A percentile compares a stretch with the other conserved stretches of the same genome.
Conservation (phyloP, 64 coral and sea anemone genomes). For the Anthopleura sola region DNA sequence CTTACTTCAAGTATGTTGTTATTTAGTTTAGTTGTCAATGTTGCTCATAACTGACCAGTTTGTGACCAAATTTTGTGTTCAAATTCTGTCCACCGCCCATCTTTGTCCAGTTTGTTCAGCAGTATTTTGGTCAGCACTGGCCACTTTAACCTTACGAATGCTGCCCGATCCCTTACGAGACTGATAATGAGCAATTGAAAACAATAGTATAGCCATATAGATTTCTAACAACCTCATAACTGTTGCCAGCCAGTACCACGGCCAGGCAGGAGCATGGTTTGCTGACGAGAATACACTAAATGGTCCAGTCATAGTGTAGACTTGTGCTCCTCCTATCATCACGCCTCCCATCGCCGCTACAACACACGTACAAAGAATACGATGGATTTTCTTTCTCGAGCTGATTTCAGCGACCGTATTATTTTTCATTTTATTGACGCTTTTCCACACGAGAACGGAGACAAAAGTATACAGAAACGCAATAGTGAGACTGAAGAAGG, state of each 20-base stretch:
- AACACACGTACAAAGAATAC: conserved; percentile 21
- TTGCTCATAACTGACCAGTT: too few relatives aligned
- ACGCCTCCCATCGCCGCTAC: conserved; percentile 7
- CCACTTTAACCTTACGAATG: neutral
- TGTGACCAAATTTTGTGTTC: too few relatives aligned
- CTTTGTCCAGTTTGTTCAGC: too few relatives aligned
- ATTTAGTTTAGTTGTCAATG: too few relatives aligned
- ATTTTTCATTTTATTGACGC: neutral
- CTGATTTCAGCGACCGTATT: neutral
- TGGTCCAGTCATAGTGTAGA: conserved; percentile 31
- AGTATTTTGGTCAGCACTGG: neutral
- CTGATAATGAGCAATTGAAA: neutral
- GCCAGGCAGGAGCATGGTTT: conserved; percentile 33
- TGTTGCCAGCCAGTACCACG: conserved; percentile 47
- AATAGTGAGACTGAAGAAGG: conserved; percentile 9
- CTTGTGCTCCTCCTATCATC: neutral
- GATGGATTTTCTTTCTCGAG: neutral
- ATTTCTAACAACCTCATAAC: conserved; percentile 36
- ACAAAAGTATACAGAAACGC: conserved; percentile 23
- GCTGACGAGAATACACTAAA: conserved; percentile 16
- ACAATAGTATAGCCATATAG: conserved; percentile 14
- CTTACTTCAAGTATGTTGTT: too few relatives aligned
- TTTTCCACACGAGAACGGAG: conserved; percentile 31
- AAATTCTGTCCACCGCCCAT: neutral
- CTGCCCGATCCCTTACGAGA: neutral